Conservation (phyloP, 1,140 invertebrate genomes). For the Amphibalanus amphitrite region DNA sequence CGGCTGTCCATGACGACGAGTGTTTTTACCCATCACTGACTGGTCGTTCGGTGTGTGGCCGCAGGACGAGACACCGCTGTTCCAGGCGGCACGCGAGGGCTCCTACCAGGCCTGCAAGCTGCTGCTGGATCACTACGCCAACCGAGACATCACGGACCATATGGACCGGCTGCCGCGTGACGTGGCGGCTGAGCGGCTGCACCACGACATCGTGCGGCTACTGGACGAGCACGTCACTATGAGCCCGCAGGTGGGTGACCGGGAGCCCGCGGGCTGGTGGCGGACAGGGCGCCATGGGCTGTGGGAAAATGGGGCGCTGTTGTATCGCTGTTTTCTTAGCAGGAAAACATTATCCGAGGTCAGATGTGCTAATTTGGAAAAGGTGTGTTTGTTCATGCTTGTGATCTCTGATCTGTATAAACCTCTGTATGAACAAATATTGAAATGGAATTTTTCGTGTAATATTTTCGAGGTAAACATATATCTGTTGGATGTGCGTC, state of each 20-base stretch:
- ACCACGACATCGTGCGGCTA: constrained; percentile 80
- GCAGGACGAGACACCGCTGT: constrained; percentile 80
- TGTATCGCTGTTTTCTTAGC: no score
- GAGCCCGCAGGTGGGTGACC: constrained; percentile 50
- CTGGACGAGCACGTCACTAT: constrained; percentile 78
- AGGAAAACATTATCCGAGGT: no score
- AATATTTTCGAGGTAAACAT: no score
- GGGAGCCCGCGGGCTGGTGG: no score
- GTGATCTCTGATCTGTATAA: no score
- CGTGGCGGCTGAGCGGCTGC: constrained; percentile 73
- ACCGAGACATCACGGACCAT: constrained; percentile 91
- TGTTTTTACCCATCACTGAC: constrained; percentile 7
- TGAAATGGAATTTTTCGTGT: no score
- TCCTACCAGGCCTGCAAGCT: constrained; percentile 79
- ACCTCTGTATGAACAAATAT: no score
- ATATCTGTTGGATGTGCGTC: no score
- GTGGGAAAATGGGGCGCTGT: no score
- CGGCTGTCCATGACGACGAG: background rate
- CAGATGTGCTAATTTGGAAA: no score
- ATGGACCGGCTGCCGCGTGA: constrained; percentile 89
- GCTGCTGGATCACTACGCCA: constrained; percentile 76
- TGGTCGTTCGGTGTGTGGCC: constrained; percentile 14
- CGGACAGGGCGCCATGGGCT: no score
- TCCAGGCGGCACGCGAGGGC: constrained; percentile 83
- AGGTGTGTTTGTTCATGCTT: no score